Base-by-base conservation (phyloP, 1,140 invertebrate species). In the Drosophila melanogaster region DNA sequence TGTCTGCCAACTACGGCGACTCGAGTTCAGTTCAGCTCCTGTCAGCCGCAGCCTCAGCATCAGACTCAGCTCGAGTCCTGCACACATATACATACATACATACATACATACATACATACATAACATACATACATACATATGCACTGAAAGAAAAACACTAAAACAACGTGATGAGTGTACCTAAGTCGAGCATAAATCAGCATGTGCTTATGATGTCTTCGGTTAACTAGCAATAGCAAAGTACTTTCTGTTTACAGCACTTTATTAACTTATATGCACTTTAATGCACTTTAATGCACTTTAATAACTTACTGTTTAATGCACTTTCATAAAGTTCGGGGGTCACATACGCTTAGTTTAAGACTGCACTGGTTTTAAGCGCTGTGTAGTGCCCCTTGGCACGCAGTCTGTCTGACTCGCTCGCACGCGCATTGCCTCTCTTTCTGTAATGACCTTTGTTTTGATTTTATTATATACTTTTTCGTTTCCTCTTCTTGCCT, bases 391-490 rank as follows among this genome's bases (percentile, higher is more conserved):
- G 60, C 47, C 60, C 35, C 38, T 1, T 35, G 41, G 65, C 47
- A 30, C 14, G 19, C 30, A 17, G 15, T 26, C 35, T 57, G 4
- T 11, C 24, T 14, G 17, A 19, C 44, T 37, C 22, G 7, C 35
- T 38, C 15, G 14, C 54, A 11, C 33, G 12, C 43, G 5, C 22
- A 6, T 46, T 38, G 15, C 26, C 17, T 53, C 38, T 33, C 58
- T 10, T 33, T 30, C 24, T 44, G 24, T 69, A 69, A 69, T 69
- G 65, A 69, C 65, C 65, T 69, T 69, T 69, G 65, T 69, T 69
- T 69, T 69, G 65, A 69, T 69, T 69, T 54, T 66, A 61, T 66
- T 66, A 66, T 61, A 66, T 60, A 55, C 58, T 60, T 60, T 60
- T 55, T 55, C 24, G 17, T 40, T 53, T 22, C n/a, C 14, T 22